Percentiles rank a stretch among this genome's conserved stretches.
phyloP scores from a whole-genome alignment of 2,113 vertebrate species.

The Thermophis baileyi region DNA sequence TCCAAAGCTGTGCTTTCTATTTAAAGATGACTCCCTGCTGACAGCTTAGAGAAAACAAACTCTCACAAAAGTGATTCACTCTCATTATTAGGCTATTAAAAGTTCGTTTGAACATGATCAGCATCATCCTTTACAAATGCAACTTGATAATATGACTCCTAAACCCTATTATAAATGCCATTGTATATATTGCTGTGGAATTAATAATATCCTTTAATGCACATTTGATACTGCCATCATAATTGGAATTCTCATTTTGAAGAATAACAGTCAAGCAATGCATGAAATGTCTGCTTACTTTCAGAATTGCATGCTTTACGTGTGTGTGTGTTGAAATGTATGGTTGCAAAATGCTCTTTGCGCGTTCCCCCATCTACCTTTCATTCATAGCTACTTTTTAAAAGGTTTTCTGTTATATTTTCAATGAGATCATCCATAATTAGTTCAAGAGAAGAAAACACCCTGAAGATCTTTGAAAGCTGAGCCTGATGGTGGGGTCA shows the following conservation, averaged over 20 bases:
- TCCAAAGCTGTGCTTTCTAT: neutral
- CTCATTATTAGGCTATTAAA: conserved; percentile 26
- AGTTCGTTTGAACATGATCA: conserved; percentile 11
- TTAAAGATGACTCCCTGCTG: neutral
- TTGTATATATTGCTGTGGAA: conserved; percentile 15
- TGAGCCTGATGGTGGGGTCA: neutral
- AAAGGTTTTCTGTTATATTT: conserved; percentile 20
- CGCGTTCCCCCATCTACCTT: neutral
- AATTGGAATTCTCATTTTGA: conserved; percentile 29
- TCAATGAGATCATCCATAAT: conserved; percentile 15
- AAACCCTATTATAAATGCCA: conserved; percentile 22
- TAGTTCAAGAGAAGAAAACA: conserved; percentile 36
- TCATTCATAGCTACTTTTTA: conserved; percentile 45
- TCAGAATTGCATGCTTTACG: neutral
- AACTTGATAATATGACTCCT: conserved; percentile 14
- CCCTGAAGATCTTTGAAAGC: conserved; percentile 34
- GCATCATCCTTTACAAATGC: conserved; percentile 4
- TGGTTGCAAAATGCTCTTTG: neutral
- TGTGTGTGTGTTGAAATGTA: neutral
- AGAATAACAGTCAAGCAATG: neutral
- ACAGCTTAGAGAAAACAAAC: conserved; percentile 27
- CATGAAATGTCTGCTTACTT: neutral
- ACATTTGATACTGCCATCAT: conserved; percentile 31
- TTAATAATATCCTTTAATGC: conserved; percentile 21
- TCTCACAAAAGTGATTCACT: neutral